These are phyloP conservation scores for Deilephila elpenor DNA, from an alignment of 2,888 invertebrate species.

Conservation along the genomic window DNA sequence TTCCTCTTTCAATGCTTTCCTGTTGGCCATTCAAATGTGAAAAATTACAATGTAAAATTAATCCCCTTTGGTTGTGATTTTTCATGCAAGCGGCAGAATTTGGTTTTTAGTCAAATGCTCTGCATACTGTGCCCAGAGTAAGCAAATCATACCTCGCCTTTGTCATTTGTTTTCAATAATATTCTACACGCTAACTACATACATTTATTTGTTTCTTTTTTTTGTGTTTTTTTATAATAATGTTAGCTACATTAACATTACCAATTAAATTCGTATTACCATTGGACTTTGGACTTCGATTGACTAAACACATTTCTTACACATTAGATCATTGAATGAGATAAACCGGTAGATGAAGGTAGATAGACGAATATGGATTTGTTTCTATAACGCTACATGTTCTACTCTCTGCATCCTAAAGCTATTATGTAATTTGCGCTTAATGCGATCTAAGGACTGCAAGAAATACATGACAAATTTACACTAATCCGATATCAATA, in stretches of 20 bases:
- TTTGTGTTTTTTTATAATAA: constrained; percentile 39
- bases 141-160: constrained; percentile 2
- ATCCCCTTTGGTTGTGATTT: neutral
- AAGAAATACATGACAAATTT: neutral
- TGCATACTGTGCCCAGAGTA: neutral
- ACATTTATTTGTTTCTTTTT: constrained; percentile 28
- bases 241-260: constrained; percentile 42
- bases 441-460: neutral
- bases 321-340: constrained; percentile 10
- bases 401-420: neutral
- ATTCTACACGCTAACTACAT: constrained; percentile 12
- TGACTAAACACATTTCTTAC: constrained; percentile 26
- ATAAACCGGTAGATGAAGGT: constrained; percentile 7
- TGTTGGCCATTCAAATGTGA: neutral
- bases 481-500: constrained; percentile 15
- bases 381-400: neutral
- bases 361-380: neutral
- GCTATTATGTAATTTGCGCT: constrained; percentile 6
- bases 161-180: neutral
- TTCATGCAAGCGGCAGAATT: neutral
- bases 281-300: constrained; percentile 44
- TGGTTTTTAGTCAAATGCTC: neutral
- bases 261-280: constrained; percentile 45
- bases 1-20: constrained; percentile 12
- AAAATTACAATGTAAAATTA: constrained; percentile 1